Evolutionary conservation across 2,797 vertebrate genomes (phyloP), one percentile per base, ranked within the genome.

Genomic region (Anolis apletophallus): DNA sequence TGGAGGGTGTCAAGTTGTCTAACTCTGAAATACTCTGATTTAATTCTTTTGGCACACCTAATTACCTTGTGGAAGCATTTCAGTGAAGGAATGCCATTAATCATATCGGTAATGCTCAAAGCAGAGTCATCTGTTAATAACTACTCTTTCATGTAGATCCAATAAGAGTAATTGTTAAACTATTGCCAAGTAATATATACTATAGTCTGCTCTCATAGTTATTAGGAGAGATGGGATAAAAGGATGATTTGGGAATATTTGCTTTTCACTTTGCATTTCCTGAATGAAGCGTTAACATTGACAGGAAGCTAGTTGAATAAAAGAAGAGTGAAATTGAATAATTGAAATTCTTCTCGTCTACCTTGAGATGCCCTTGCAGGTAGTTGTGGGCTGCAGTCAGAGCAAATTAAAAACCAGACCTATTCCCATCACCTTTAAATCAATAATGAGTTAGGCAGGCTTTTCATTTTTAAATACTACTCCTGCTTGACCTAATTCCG

Each of bases 391-490:
- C 90, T 91, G 69, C 7, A 91, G 13, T 19, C 61, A 59, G 12
- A 46, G 77, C 86, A 68, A 93, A 88, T 34, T 88, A 83, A 87
- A 86, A 83, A 68, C 23, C 50, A 54, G 57, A n/a, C 2, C 55
- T 71, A 55, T 55, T 64, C 57, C 5, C 64, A 12, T 55, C 61
- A 75, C 2, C 36, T 52, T 89, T 87, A 86, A 92, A 88, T 89
- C 52, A 90, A 36, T n/a, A 91, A 67, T 46, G 80, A 59, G 21
- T 64, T 88, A 50, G 81, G 71, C 80, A 85, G 79, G 34, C 26
- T 68, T 81, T 78, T 83, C 50, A 79, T 13, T 16, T 89, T 81
- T 92, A 89, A 90, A 87, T 84, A 87, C 6, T 17, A 67, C 3
- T 71, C 16, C 10, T 80, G 14, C 46, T 29, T 64, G 21, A 13